Percentiles rank a stretch among this genome's conserved stretches.
phyloP scores from a whole-genome alignment of 2,888 invertebrate genomes.

The Brachypalpus laphriformis region DNA sequence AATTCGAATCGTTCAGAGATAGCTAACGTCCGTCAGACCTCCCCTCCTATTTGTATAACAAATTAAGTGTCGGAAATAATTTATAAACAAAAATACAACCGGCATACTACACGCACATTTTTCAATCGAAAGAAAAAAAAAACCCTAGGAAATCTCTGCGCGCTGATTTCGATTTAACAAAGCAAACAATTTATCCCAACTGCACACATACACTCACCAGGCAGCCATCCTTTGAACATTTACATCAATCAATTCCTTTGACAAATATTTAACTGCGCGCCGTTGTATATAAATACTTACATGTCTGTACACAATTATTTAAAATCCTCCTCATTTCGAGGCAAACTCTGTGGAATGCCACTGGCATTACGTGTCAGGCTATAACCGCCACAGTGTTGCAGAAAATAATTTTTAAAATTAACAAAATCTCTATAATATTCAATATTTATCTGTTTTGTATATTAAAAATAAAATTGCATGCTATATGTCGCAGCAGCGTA shows the following conservation, averaged over 20 bases:
- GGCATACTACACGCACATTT: neutral
- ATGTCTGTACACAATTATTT: neutral
- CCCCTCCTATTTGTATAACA: constrained; percentile 28
- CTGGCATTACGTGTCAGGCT: constrained; percentile 27
- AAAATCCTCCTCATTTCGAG: constrained; percentile 8
- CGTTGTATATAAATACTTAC: neutral
- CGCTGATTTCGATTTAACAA: constrained; percentile 57
- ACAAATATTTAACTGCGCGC: constrained; percentile 62
- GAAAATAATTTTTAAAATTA: neutral
- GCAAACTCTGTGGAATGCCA: constrained; percentile 9
- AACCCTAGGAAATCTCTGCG: neutral
- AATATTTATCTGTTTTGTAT: neutral
- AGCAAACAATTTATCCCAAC: constrained; percentile 55
- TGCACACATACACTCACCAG: neutral
- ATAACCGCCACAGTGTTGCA: neutral
- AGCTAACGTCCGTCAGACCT: too few relatives aligned
- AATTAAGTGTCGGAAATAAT: constrained; percentile 35
- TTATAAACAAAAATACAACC: constrained; percentile 24
- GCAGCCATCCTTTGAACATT: constrained; percentile 51
- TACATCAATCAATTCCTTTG: constrained; percentile 65
- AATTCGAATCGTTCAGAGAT: neutral
- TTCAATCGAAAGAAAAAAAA: neutral
- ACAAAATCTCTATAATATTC: neutral
- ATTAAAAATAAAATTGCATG: constrained; percentile 23
- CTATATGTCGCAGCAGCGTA: constrained; percentile 5